phyloP scores from a whole-genome alignment of 2,888 invertebrate species.

The Drosophila ustulata region DNA sequence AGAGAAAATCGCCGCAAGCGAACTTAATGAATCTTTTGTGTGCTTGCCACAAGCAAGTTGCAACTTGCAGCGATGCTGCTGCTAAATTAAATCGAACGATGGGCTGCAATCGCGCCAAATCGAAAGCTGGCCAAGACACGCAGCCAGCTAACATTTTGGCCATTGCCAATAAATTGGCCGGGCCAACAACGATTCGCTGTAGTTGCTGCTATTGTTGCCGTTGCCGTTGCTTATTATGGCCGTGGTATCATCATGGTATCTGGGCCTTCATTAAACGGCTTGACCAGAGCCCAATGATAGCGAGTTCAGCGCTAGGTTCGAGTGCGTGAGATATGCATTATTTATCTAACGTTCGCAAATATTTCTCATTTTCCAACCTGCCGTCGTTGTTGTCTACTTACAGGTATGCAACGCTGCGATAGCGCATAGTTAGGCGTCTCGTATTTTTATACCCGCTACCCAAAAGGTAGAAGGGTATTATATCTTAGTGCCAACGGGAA shows the following conservation, averaged over 20 bases:
- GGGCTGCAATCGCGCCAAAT: slow-evolving; percentile 68
- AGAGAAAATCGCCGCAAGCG: slow-evolving; percentile 49
- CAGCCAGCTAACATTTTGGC: slow-evolving; percentile 26
- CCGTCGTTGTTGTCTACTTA: slow-evolving; percentile 45
- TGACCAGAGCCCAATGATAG: slow-evolving; percentile 20
- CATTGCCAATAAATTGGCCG: slow-evolving; percentile 70
- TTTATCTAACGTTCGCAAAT: slow-evolving; percentile 73
- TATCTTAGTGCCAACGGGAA: too few relatives aligned
- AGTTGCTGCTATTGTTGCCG: slow-evolving; percentile 52
- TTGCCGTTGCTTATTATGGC: slow-evolving; percentile 57
- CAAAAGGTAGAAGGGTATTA: too few relatives aligned
- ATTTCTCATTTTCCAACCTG: slow-evolving; percentile 43
- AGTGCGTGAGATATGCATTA: slow-evolving; percentile 85
- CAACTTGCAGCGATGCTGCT: slow-evolving; percentile 29
- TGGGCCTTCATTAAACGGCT: slow-evolving; percentile 72
- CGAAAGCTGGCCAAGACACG: slow-evolving; percentile 58
- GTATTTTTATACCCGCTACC: slow-evolving; percentile 5
- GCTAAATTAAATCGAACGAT: slow-evolving; percentile 69
- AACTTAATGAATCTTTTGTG: slow-evolving; percentile 74
- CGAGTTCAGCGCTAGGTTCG: slow-evolving; percentile 52
- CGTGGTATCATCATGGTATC: slow-evolving; percentile 58
- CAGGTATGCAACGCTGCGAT: slow-evolving; percentile 56
- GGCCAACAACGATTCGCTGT: slow-evolving; percentile 29
- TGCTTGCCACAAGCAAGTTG: background rate
- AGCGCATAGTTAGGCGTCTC: slow-evolving; percentile 25